Conservation (phyloP, 2,888 invertebrate genomes). For the Taphrorychus bicolor region DNA sequence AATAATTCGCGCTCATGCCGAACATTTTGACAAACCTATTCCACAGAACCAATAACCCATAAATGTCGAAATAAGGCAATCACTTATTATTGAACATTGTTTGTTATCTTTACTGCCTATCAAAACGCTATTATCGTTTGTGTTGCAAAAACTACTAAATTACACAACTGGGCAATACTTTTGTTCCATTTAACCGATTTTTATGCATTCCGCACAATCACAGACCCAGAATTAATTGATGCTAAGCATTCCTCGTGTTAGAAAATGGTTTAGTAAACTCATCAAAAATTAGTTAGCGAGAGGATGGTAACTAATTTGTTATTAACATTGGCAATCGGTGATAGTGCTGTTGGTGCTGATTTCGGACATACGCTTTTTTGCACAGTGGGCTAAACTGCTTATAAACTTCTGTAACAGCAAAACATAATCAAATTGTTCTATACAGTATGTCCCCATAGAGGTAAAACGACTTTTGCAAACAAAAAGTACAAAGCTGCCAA, state of each 20-base stretch:
- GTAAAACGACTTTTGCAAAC: too few relatives aligned
- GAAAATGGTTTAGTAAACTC: constrained; percentile 27
- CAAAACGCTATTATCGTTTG: constrained; percentile 21
- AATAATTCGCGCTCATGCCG: neutral
- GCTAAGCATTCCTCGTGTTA: constrained; percentile 29
- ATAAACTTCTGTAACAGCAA: too few relatives aligned
- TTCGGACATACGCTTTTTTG: neutral
- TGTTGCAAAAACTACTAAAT: constrained; percentile 30
- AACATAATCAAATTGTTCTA: too few relatives aligned
- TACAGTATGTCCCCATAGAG: too few relatives aligned
- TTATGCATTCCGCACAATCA: constrained; percentile 35
- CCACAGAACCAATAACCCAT: constrained; percentile 3
- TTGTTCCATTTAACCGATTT: constrained; percentile 28
- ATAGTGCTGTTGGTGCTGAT: neutral
- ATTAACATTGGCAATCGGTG: neutral
- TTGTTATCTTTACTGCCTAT: constrained; percentile 19
- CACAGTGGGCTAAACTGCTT: neutral
- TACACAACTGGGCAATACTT: constrained; percentile 18
- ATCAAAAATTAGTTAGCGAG: constrained; percentile 14
- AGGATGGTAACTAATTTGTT: neutral
- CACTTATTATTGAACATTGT: constrained; percentile 15
- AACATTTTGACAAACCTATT: constrained; percentile 2
- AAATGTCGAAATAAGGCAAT: constrained; percentile 4
- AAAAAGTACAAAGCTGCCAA: too few relatives aligned
- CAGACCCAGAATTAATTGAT: constrained; percentile 25